Base-by-base conservation (phyloP, 2,888 invertebrate species). In the Lasioglossum lativentre region DNA sequence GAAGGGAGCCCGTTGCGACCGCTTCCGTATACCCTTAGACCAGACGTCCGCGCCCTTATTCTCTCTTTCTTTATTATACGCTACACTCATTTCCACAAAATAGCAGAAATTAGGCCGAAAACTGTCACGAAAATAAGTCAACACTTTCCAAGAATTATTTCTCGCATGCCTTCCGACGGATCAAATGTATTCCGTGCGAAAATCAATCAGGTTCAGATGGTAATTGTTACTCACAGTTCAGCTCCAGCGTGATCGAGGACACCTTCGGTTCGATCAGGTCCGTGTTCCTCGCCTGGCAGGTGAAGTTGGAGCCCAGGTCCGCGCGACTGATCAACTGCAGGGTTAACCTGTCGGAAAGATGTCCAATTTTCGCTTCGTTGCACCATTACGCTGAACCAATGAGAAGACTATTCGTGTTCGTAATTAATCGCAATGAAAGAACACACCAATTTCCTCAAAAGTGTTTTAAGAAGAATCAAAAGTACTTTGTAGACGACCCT, bases 251-350 rank as follows among this genome's bases (percentile, higher is more conserved):
- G 77, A 98, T 96, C 45, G 97, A 97, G 27, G 97, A 96, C 95
- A 97, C 97, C 94, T 97, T 97, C 16, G 98, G 97, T 92, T 97
- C 97, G 78, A 98, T 97, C 80, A 98, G 96, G 92, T 97, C 97
- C 80, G 98, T 98, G 96, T 98, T 98, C 93, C 97, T 96, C 40
- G 98, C 98, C 95, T 98, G 98, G 94, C 98, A 98, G 81, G 98
- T 98, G 96, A 98, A 98, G 89, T 98, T 97, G 34, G 98, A 97
- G 91, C 98, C 98, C 92, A 98, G 96, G 96, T 98, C 98, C 42
- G 97, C 97, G 82, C 98, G 96, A 81, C 97, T 96, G 88, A 98
- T 96, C 73, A 97, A 96, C 75, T 97, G 97, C 97, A 98, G 93
- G 40, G 92, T 93, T 80, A 95, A 90, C 77, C 95, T 95, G 85